Base-by-base conservation (phyloP, 2,797 vertebrate species). In the Nannoperca obscura region DNA sequence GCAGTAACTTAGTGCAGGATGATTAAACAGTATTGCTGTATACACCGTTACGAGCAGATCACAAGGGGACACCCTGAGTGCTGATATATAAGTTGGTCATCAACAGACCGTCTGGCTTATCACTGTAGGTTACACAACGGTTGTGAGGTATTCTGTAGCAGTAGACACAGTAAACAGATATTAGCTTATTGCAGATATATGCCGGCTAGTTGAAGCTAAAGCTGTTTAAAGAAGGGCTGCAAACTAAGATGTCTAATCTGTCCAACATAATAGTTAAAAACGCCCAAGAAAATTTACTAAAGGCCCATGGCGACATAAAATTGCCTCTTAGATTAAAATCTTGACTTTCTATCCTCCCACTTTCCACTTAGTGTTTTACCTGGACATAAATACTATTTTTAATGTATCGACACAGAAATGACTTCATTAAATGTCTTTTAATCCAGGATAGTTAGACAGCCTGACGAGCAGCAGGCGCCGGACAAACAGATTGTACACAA, bases 401-500 rank as follows among this genome's bases (percentile, higher is more conserved):
- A 12, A 30, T 17, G 30, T 1, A 44, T 36, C 0, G 50, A 62
- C 49, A 65, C 30, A 71, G 22, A 73, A 71, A 74, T 7, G 24
- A 34, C 71, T 62, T 71, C 15, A 78, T 55, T 53, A 59, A 83
- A 63, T 3, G 19, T 8, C 69, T 83, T 75, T 77, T 57, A 72
- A 15, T 81, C 54, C 63, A 50, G 44, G 52, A 38, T 3, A 74
- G 61, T 80, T 40, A 13, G 69, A 78, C 86, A 87, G 77, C 69
- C 54, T 76, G 82, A 70, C 55, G 24, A 81, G 77, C 89, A 86
- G 89, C 91, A 76, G 82, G 78, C 52, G 11, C 74, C 78, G 78
- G 84, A 76, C 79, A 78, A 76, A 84, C 88, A 87, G 80, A 85
- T 81, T 87, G 84, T 61, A 66, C 65, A 67, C 76, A 22, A 82